Percentiles rank a stretch among this genome's conserved stretches.
phyloP scores from a whole-genome alignment of 2,113 vertebrate genomes.

The Macquaria australasica region DNA sequence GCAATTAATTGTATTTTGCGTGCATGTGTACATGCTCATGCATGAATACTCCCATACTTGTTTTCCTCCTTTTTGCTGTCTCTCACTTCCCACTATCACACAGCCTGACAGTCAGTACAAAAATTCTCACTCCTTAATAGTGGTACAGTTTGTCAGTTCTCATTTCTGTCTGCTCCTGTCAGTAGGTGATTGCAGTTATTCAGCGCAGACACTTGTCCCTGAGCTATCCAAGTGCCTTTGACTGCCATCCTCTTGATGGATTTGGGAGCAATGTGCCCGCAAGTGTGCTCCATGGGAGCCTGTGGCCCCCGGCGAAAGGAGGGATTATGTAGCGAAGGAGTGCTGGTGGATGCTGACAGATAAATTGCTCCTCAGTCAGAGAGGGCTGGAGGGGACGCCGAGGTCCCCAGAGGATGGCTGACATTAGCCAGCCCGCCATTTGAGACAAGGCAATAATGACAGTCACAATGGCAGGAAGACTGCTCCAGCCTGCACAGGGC shows the following conservation, averaged over 20 bases:
- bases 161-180: constrained; percentile 58
- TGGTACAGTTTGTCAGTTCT: constrained; percentile 33
- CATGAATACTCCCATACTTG: constrained; percentile 60
- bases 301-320: constrained; percentile 63
- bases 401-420: constrained; percentile 74
- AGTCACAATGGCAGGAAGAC: constrained; percentile 83
- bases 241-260: constrained; percentile 68
- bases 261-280: constrained; percentile 57
- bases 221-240: constrained; percentile 67
- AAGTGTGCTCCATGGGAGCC: constrained; percentile 69
- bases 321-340: constrained; percentile 79
- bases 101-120: constrained; percentile 32
- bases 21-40: constrained; percentile 45
- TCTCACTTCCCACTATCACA: constrained; percentile 52
- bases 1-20: constrained; percentile 57
- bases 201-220: constrained; percentile 71
- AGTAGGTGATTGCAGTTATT: constrained; percentile 56
- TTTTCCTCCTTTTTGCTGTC: constrained; percentile 56
- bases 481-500: constrained; percentile 70
- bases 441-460: constrained; percentile 78
- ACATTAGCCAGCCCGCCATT: constrained; percentile 77
- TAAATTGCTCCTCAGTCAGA: constrained; percentile 84
- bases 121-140: constrained; percentile 31
- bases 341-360: constrained; percentile 82
- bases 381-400: constrained; percentile 71